Evolutionary conservation across 2,888 invertebrate species (phyloP).

Genomic region (Dermolepida albohirtum): DNA sequence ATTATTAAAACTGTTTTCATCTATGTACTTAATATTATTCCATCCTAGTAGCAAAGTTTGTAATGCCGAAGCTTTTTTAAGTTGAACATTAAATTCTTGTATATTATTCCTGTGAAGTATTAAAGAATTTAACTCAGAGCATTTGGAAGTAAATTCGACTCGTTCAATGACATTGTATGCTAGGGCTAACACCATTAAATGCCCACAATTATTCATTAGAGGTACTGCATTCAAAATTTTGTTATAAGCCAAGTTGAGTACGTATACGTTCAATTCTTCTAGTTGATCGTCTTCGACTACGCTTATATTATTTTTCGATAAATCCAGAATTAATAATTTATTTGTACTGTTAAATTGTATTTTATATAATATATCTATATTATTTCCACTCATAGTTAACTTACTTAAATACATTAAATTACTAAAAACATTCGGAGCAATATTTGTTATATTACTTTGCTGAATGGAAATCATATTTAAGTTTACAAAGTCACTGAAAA

Average conservation of each 20-base stretch:
- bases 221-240: too few relatives aligned
- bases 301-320: constrained; percentile 15
- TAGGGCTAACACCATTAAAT: too few relatives aligned
- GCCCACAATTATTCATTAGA: too few relatives aligned
- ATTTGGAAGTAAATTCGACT: too few relatives aligned
- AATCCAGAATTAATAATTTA: not conserved
- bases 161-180: too few relatives aligned
- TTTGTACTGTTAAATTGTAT: not conserved
- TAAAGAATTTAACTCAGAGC: too few relatives aligned
- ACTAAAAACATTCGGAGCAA: not conserved
- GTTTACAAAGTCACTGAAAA: not conserved
- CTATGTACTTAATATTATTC: too few relatives aligned
- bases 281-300: not conserved
- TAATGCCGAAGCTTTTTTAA: too few relatives aligned
- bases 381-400: not conserved
- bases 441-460: not conserved
- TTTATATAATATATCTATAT: not conserved
- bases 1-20: too few relatives aligned
- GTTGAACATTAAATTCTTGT: too few relatives aligned
- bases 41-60: too few relatives aligned
- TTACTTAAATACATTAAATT: not conserved
- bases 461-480: not conserved
- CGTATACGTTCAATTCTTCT: not conserved
- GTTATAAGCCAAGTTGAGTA: not conserved
- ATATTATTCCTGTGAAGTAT: too few relatives aligned